These are phyloP conservation scores for Gobio occitaniae DNA, from an alignment of 2,797 vertebrate species.

Conservation along the genomic window DNA sequence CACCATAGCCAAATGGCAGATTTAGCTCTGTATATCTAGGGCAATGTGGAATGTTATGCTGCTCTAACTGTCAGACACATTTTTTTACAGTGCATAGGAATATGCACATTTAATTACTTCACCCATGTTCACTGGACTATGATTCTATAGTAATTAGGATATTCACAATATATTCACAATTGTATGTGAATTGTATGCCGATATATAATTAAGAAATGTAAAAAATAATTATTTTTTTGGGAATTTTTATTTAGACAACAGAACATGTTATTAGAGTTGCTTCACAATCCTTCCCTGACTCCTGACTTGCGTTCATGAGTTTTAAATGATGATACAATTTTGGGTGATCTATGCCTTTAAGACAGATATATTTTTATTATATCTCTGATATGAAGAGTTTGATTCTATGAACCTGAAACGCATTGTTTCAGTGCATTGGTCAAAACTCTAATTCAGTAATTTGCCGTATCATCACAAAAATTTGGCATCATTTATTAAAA, in stretches of 20 bases:
- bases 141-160: not conserved
- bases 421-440: too few species aligned
- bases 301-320: not conserved
- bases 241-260: not conserved
- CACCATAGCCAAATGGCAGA: conserved; percentile 23
- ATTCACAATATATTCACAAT: not conserved
- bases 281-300: not conserved
- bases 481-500: too few species aligned
- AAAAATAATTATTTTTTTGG: not conserved
- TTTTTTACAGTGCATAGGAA: not conserved
- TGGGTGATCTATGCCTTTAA: not conserved
- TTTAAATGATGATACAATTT: not conserved
- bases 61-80: not conserved
- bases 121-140: not conserved
- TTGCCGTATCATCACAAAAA: too few species aligned
- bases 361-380: not conserved
- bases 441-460: too few species aligned
- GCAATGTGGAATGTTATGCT: not conserved
- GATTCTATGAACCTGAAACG: too few species aligned
- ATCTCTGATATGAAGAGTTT: not conserved
- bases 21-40: conserved; percentile 40
- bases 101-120: not conserved
- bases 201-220: not conserved
- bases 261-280: not conserved
- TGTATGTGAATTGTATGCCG: not conserved